phyloP scores from a whole-genome alignment of 2,113 vertebrate genomes.

The Anas platyrhynchos region DNA sequence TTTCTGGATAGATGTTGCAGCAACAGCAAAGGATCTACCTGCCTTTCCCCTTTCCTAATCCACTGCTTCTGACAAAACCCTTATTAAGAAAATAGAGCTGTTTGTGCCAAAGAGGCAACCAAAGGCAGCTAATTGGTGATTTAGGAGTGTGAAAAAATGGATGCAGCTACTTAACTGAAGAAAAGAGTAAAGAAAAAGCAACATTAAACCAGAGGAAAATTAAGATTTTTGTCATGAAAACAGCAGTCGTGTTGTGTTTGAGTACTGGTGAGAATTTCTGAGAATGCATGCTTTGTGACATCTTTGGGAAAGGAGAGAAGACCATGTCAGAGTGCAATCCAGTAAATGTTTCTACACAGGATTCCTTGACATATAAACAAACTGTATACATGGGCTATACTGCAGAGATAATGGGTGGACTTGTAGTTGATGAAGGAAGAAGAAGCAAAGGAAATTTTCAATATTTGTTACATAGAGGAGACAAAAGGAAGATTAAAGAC shows the following conservation, averaged over 20 bases:
- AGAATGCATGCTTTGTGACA: background rate
- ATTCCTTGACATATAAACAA: background rate
- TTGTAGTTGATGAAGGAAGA: background rate
- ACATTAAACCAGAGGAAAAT: background rate
- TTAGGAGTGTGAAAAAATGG: background rate
- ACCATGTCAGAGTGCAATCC: background rate
- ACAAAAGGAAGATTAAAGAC: background rate
- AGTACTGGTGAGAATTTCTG: background rate
- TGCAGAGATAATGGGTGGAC: background rate
- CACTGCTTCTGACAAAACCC: background rate
- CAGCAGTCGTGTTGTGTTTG: background rate
- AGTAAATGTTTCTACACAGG: background rate
- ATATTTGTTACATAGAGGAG: background rate
- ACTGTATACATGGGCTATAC: background rate
- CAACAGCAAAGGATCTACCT: background rate
- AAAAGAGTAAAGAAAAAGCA: background rate
- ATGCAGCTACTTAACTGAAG: background rate
- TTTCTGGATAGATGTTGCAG: background rate
- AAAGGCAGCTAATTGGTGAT: background rate
- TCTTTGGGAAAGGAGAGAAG: background rate
- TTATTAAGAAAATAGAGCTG: background rate
- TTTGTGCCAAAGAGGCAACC: background rate
- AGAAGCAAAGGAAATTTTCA: background rate
- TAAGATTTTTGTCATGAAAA: background rate
- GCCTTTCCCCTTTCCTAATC: background rate